Conservation (phyloP, 2,113 vertebrate species). For the Ranitomeya variabilis region DNA sequence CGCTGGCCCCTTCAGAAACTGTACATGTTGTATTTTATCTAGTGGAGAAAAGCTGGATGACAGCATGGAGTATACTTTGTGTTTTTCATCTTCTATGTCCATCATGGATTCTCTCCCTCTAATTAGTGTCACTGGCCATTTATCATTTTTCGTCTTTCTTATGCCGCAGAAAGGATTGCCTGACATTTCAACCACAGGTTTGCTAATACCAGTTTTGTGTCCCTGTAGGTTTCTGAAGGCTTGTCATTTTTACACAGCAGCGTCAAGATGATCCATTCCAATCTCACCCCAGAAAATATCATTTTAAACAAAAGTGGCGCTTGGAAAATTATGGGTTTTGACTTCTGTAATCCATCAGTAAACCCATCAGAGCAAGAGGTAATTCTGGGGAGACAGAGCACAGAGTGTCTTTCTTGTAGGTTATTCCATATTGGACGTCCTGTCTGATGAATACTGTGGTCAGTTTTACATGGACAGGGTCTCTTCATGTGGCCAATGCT, state of each 20-base stretch:
- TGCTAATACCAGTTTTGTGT: background rate
- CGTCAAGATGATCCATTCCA: slow-evolving; percentile 98
- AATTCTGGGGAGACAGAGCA: slow-evolving; percentile 42
- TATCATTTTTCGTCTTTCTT: background rate
- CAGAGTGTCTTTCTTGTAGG: background rate
- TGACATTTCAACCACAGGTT: background rate
- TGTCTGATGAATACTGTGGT: background rate
- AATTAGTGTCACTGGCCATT: background rate
- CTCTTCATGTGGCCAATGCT: background rate
- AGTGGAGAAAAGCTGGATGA: too few species aligned
- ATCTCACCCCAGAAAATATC: slow-evolving; percentile 91
- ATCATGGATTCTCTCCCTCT: background rate
- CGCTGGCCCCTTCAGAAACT: too few species aligned
- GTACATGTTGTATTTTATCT: too few species aligned
- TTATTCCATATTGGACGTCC: background rate
- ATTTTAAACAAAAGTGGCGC: slow-evolving; percentile 97
- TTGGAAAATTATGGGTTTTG: slow-evolving; percentile 99
- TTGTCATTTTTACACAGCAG: slow-evolving; percentile 95
- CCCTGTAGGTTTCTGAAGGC: slow-evolving; percentile 90
- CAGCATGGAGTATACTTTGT: background rate
- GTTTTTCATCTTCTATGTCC: background rate
- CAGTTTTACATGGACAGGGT: background rate
- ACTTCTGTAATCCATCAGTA: slow-evolving; percentile 90
- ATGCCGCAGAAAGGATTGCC: background rate
- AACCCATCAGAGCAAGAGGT: slow-evolving; percentile 95